Conservation (phyloP, 2,113 vertebrate genomes). For the Lepidothrix coronata region DNA sequence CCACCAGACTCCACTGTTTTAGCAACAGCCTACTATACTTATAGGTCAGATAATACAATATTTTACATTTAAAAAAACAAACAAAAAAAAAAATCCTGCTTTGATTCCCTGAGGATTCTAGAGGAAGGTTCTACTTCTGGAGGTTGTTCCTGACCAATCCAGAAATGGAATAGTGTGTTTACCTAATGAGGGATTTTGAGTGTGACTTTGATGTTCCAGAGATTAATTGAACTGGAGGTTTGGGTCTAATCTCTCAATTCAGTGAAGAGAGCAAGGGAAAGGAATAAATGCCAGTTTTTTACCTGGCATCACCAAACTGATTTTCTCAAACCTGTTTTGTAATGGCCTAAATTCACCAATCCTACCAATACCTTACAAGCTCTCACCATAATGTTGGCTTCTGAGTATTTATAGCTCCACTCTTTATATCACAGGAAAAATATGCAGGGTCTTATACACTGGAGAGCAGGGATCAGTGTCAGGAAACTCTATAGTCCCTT, state of each 20-base stretch:
- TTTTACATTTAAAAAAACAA: neutral
- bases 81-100: neutral
- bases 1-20: neutral
- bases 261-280: neutral
- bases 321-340: neutral
- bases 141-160: neutral
- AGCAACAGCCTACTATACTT: neutral
- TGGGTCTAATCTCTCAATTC: neutral
- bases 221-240: neutral
- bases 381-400: neutral
- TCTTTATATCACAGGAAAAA: constrained; percentile 14
- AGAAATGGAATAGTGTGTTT: neutral
- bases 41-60: neutral
- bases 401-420: neutral
- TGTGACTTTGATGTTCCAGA: neutral
- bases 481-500: constrained; percentile 5
- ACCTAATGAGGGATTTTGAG: neutral
- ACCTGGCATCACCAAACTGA: neutral
- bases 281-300: neutral
- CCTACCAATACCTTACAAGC: neutral
- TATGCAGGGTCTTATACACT: neutral
- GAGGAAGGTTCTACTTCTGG: neutral
- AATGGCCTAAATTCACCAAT: neutral
- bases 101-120: neutral
- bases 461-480: neutral